Evolutionary conservation across 2,797 vertebrate genomes (phyloP).

Genomic region (Cossypha polioptera): DNA sequence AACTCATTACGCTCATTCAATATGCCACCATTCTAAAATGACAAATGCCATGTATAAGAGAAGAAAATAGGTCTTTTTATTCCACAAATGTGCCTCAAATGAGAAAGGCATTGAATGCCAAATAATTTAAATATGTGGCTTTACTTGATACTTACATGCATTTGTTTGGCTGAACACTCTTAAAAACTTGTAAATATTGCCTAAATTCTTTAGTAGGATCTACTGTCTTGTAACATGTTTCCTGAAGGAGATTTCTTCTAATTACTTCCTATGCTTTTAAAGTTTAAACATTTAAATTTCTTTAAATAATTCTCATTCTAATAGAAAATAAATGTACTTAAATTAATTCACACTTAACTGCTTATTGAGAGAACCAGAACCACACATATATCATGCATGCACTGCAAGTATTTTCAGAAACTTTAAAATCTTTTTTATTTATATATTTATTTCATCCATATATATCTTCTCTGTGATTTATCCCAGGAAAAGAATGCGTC

Average conservation of each 20-base stretch:
- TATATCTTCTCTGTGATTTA: background rate
- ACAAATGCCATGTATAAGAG: background rate
- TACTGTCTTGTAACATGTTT: background rate
- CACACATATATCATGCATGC: background rate
- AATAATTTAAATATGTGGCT: background rate
- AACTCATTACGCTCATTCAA: background rate
- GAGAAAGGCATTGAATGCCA: background rate
- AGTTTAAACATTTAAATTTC: background rate
- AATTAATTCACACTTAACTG: background rate
- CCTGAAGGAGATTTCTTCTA: background rate
- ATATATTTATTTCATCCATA: background rate
- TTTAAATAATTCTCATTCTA: background rate
- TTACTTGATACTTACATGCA: background rate
- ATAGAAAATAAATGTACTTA: background rate
- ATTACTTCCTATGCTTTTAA: background rate
- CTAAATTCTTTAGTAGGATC: background rate
- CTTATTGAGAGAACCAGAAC: background rate
- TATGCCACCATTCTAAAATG: background rate
- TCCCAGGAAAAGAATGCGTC: background rate
- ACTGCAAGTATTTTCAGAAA: background rate
- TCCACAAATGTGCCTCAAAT: background rate
- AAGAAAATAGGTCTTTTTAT: background rate
- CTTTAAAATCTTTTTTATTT: background rate
- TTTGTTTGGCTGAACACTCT: background rate
- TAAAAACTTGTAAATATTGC: background rate